A percentile compares a stretch with the other conserved stretches of the same genome.
phyloP scores from a whole-genome alignment of 2,888 invertebrate genomes.

The Sinopyrophorus schimmeli region DNA sequence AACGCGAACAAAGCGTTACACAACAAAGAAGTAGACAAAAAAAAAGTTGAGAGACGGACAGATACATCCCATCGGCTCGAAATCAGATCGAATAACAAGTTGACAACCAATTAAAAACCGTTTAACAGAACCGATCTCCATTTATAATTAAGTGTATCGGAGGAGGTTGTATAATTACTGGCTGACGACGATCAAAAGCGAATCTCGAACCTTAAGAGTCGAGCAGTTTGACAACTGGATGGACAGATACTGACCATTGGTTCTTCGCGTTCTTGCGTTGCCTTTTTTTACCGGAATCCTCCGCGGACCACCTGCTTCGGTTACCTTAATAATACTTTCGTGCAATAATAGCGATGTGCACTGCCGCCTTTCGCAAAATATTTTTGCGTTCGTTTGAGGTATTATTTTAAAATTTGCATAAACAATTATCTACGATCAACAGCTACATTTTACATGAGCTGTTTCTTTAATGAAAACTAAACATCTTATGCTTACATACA shows the following conservation, averaged over 20 bases:
- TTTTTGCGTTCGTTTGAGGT: not conserved
- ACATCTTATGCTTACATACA: constrained; percentile 38
- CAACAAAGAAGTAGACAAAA: constrained; percentile 5
- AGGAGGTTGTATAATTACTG: constrained; percentile 51
- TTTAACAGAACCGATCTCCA: constrained; percentile 50
- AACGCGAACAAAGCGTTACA: not conserved
- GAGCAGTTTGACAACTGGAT: constrained; percentile 48
- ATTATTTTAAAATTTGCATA: constrained; percentile 31
- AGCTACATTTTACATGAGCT: constrained; percentile 28
- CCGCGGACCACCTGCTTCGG: constrained; percentile 27
- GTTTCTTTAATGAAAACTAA: constrained; percentile 32
- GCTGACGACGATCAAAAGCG: constrained; percentile 48
- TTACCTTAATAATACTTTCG: not conserved
- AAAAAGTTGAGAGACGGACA: constrained; percentile 16
- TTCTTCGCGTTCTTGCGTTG: constrained; percentile 13
- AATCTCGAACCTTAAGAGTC: constrained; percentile 38
- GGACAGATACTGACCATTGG: constrained; percentile 42
- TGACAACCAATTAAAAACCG: constrained; percentile 54
- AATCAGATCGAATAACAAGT: constrained; percentile 48
- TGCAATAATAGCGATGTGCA: too few relatives aligned
- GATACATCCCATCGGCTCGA: constrained; percentile 27
- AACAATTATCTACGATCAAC: constrained; percentile 28
- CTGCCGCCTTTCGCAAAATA: not conserved
- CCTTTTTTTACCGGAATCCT: constrained; percentile 25
- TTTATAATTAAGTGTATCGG: constrained; percentile 54